Base-by-base conservation (phyloP, 2,797 vertebrate genomes). In the Cichlasoma orientale region DNA sequence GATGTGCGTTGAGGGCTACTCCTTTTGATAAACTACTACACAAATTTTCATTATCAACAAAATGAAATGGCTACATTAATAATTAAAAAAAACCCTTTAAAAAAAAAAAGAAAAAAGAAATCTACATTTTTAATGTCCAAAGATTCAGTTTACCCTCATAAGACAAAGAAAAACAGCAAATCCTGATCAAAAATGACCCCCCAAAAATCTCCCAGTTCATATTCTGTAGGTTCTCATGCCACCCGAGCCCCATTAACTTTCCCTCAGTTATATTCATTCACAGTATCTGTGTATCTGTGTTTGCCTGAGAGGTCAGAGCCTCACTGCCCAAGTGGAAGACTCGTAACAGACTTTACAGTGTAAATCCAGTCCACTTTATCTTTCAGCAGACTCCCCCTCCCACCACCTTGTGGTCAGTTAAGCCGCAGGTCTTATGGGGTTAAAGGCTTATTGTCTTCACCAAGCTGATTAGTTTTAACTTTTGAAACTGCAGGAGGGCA, bases 401-500 rank as follows among this genome's bases (percentile, higher is more conserved):
- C 61, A 21, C 66, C 69, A 44, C 82, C 76, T 74, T 56, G 57
- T 5, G 82, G 53, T 83, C 78, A n/a, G 57, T 75, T 92, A 87
- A 94, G 92, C 86, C 79, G 75, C 0, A 2, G 63, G 88, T 80
- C 86, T 93, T 91, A 91, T 71, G 71, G 86, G 88, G 90, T 91
- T 87, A 91, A 87, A 82, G 78, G 93, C 91, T 93, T 92, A 93
- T 92, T 87, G 88, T 89, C 79, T 81, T 83, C 79, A 74, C 54
- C 88, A 91, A 88, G 85, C 91, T 91, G 90, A 90, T 94, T 93
- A 92, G 83, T 84, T 90, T 80, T 57, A 89, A 93, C 86, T 91
- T 94, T 89, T 91, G 75, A 90, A 82, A 78, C 75, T 56, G 75
- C 80, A 56, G 66, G 56, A 61, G 71, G 74, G 33, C 52, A 54